phyloP scores from a whole-genome alignment of 2,797 vertebrate genomes.

The Tympanoctomys barrerae region DNA sequence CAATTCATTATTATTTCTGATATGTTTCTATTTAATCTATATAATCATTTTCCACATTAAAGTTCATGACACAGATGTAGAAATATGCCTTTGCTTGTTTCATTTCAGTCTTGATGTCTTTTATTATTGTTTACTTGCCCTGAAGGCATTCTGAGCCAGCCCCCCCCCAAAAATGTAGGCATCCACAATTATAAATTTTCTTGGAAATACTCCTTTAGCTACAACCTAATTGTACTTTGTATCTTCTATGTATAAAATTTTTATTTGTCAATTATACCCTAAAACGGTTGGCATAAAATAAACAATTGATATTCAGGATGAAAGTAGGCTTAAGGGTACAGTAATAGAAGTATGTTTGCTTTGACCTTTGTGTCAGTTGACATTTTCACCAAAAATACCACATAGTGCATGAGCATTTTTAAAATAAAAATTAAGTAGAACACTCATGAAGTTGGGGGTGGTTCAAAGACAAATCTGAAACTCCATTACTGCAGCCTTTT shows the following conservation, averaged over 20 bases:
- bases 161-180: not conserved
- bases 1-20: not conserved
- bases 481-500: not conserved
- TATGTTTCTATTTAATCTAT: not conserved
- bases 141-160: not conserved
- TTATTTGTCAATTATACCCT: not conserved
- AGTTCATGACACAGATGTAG: not conserved
- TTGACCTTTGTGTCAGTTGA: not conserved
- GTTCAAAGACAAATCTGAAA: not conserved
- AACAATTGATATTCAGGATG: not conserved
- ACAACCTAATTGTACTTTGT: not conserved
- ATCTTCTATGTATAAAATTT: not conserved
- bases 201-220: not conserved
- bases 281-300: not conserved
- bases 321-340: not conserved
- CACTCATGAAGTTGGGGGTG: not conserved
- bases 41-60: not conserved
- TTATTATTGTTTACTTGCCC: not conserved
- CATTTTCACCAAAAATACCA: not conserved
- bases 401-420: not conserved
- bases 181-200: not conserved
- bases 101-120: not conserved
- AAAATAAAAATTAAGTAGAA: conserved; percentile 13
- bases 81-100: not conserved
- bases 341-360: not conserved